Base-by-base conservation (phyloP, 2,113 vertebrate species). In the Laticauda laticaudata region DNA sequence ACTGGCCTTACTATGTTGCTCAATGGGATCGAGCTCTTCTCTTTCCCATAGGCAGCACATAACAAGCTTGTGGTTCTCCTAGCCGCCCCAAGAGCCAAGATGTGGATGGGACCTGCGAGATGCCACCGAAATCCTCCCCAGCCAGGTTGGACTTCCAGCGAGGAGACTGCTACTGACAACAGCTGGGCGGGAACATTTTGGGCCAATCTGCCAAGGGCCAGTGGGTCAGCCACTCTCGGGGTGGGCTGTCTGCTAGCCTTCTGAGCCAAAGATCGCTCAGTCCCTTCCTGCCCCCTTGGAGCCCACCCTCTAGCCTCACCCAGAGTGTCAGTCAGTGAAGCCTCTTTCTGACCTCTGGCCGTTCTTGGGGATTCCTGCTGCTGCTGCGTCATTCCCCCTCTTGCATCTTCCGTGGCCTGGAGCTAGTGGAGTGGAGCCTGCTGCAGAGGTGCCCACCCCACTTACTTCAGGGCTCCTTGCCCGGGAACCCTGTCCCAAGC, bases 41-140 rank as follows among this genome's bases (percentile, higher is more conserved):
- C 15, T 18, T n/a, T 29, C 86, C 51, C 53, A 18, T 3, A 56
- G 51, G 55, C 10, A 2, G 15, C 69, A 34, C 18, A 20, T 92
- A 10, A 92, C 5, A 0, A 15, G n/a, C 4, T 3, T 26, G 2
- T 54, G 20, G 8, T 54, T 43, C n/a, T 69, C 75, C 29, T 24
- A 86, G 43, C 96, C 98, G 98, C 91, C 97, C 98, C 20, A 97
- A 97, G 95, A 98, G 97, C 64, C 97, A 97, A 96, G 26, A 95
- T 15, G 94, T 93, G 5, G 98, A 98, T 34, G 69, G 55, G 39
- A 89, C 92, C 87, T 93, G 96, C 24, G 59, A 93, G 0, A 34
- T 93, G 51, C 85, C 92, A 7, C 18, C 48, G 2, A 53, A 92
- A 93, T 54, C 43, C 10, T 34, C 64, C 23, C 29, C 12, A 7